phyloP scores from a whole-genome alignment of 2,888 invertebrate genomes.

The Agonopterix heracliana region DNA sequence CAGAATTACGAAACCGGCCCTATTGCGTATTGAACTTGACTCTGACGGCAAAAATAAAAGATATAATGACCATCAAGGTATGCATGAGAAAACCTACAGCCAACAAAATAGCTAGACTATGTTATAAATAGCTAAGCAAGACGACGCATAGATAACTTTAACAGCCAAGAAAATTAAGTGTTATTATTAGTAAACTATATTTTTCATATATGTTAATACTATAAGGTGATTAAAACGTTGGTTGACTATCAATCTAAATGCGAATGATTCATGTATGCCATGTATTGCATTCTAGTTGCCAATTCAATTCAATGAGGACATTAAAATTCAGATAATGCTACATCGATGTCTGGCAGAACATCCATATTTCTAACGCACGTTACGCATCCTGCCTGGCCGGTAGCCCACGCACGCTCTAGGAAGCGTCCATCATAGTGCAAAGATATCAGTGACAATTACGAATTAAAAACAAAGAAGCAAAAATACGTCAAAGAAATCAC shows the following conservation, averaged over 20 bases:
- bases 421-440: conserved; percentile 41
- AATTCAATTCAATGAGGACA: conserved; percentile 62
- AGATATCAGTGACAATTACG: neutral
- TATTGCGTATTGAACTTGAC: conserved; percentile 53
- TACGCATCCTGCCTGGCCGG: conserved; percentile 47
- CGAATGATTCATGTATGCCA: conserved; percentile 48
- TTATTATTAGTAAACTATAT: neutral
- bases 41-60: conserved; percentile 8
- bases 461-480: neutral
- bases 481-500: too few species aligned
- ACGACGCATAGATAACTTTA: too few species aligned
- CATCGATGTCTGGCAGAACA: conserved; percentile 53
- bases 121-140: too few species aligned
- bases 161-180: too few species aligned
- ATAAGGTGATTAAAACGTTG: neutral
- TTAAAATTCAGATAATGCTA: conserved; percentile 64
- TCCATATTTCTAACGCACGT: conserved; percentile 58
- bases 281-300: conserved; percentile 53
- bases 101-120: too few species aligned
- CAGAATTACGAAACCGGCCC: conserved; percentile 51
- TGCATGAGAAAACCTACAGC: too few species aligned
- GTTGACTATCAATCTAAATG: conserved; percentile 16
- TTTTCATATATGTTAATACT: neutral
- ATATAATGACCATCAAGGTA: neutral
- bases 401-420: conserved; percentile 43